Base-by-base conservation (phyloP, 30 jellyfish, hydroid and myxozoan genomes). In the Mastigias papua region DNA sequence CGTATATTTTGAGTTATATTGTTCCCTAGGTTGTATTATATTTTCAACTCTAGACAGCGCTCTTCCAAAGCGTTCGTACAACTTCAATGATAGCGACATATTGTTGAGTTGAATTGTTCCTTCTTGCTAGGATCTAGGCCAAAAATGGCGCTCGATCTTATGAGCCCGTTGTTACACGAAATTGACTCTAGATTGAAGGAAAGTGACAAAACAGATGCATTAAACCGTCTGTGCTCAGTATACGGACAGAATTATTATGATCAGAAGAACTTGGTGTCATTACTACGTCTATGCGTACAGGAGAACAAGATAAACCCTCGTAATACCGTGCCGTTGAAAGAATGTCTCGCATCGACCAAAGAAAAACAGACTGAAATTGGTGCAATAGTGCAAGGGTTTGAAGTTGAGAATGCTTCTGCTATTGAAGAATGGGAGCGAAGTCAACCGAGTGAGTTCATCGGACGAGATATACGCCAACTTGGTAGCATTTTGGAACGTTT, bases 371-470 rank as follows among this genome's bases (percentile, higher is more conserved):
- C 11, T 37, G 54, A 37, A 11, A 37, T 37, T 37, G 10, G 54
- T 54, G 64, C 48, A 51, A 76, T 57, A 19, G 34, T 21, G 1
- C 48, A 16, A 29, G 35, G 67, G 89, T 54, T 28, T 76, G 58
- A 31, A 61, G 66, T n/a, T 34, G 62, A 26, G 32, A 11, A 83
- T 28, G 11, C 29, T 23, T 32, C 25, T 1, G 92, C 50, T 50
- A 83, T 83, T 22, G 23, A 62, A 6, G 80, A 70, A 33, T 83
- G 76, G 76, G 26, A 26, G 1, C 1, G 69, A 31, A 4, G 27
- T 1, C 83, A 83, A 77, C 76, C 86, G 1, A 37, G 73, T 25
- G 92, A 83, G 54, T 83, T 83, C 69, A 49, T 83, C 16, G 85
- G 85, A 9, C 60, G 92, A 50, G 92, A 83, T 31, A 32, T 69